Conservation (phyloP, 2,797 vertebrate species). For the Taeniopygia guttata region DNA sequence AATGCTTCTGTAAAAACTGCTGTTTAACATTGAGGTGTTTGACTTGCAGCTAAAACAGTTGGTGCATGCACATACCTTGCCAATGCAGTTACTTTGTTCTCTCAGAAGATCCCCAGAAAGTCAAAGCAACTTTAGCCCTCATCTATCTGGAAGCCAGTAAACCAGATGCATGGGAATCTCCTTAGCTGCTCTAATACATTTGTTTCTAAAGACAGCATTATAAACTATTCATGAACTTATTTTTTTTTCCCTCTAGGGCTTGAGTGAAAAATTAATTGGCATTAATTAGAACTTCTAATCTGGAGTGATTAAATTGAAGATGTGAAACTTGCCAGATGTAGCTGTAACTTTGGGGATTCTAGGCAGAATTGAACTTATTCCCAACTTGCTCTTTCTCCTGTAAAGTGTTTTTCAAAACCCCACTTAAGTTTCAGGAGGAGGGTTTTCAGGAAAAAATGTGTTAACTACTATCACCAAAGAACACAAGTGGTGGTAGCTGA, state of each 20-base stretch:
- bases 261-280: conserved; percentile 15
- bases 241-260: background rate
- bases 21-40: conserved; percentile 17
- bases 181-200: background rate
- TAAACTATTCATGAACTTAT: background rate
- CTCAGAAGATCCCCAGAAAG: conserved; percentile 18
- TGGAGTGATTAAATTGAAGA: conserved; percentile 1
- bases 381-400: conserved; percentile 40
- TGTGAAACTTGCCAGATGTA: conserved; percentile 2
- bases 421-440: conserved; percentile 10
- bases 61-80: conserved; percentile 25
- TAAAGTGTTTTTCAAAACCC: background rate
- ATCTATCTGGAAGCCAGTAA: background rate
- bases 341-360: conserved; percentile 24
- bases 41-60: background rate
- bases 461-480: conserved; percentile 56
- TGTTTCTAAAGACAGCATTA: conserved; percentile 28
- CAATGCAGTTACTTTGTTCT: conserved; percentile 35
- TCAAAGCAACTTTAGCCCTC: background rate
- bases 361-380: conserved; percentile 59
- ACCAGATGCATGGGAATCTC: background rate
- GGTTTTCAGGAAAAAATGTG: conserved; percentile 27
- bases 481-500: conserved; percentile 62
- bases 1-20: background rate
- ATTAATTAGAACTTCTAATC: conserved; percentile 27